Conservation (phyloP, 2,113 vertebrate species). For the Narcine bancroftii region DNA sequence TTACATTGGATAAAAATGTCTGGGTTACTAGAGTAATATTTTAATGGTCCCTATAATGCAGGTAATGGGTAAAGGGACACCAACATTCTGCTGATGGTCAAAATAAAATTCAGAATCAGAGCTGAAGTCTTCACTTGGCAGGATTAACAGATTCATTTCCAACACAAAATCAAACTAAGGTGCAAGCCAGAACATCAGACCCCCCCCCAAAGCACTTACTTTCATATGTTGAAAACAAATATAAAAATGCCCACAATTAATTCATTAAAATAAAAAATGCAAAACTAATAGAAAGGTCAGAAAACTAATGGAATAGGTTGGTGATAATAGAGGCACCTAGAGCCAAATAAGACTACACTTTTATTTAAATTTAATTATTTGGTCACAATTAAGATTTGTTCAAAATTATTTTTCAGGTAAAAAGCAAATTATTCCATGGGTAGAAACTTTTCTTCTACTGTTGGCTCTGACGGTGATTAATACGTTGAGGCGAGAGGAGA, state of each 20-base stretch:
- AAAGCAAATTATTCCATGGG: neutral
- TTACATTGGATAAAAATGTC: too few relatives aligned
- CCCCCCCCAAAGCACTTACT: neutral
- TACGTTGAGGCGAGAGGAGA: neutral
- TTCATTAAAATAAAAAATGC: neutral
- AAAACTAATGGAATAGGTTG: neutral
- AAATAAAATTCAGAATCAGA: too few relatives aligned
- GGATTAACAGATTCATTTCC: neutral
- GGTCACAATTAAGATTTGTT: neutral
- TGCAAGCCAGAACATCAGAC: neutral
- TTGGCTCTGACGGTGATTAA: neutral
- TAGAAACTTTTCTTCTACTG: too few relatives aligned
- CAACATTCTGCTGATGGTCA: too few relatives aligned
- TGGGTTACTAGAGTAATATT: too few relatives aligned
- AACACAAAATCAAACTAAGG: neutral
- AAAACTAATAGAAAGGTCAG: neutral
- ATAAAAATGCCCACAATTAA: neutral
- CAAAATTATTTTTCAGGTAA: neutral
- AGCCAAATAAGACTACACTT: neutral
- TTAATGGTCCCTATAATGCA: too few relatives aligned
- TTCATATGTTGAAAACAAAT: too few relatives aligned
- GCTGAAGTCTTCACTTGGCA: too few relatives aligned
- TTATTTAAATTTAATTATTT: neutral
- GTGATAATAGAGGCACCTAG: neutral
- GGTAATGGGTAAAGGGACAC: too few relatives aligned